Conservation (phyloP, 35 echinoderm and acorn worm genomes). For the Strongylocentrotus purpuratus region DNA sequence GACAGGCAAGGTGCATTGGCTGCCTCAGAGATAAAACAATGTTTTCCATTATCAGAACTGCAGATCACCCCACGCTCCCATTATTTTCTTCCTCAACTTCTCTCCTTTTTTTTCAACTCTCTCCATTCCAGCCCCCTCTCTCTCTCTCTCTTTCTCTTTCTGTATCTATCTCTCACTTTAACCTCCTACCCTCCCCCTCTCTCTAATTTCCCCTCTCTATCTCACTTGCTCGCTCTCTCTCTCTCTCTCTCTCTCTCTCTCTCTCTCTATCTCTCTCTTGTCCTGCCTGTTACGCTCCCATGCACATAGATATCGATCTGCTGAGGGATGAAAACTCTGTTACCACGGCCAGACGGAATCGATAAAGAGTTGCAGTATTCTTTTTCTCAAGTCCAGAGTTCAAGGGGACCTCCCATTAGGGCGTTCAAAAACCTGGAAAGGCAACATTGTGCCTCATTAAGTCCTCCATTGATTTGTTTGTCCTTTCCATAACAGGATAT, state of each 20-base stretch:
- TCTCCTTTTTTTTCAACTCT: no score
- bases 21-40: background rate
- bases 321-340: background rate
- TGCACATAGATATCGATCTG: background rate
- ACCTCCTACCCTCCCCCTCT: background rate
- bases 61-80: no score
- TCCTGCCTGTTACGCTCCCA: background rate
- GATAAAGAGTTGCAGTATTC: background rate
- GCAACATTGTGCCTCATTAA: background rate
- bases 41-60: background rate
- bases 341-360: background rate
- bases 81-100: no score
- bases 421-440: background rate
- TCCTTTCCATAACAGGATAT: background rate
- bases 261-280: background rate
- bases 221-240: background rate
- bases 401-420: background rate
- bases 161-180: background rate
- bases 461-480: background rate
- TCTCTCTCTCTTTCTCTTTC: no score
- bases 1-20: background rate
- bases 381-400: background rate
- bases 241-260: background rate
- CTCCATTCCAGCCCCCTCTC: no score
- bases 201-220: background rate